Evolutionary conservation across 2,113 vertebrate species (phyloP).

Genomic region (Proterorhinus semilunaris): DNA sequence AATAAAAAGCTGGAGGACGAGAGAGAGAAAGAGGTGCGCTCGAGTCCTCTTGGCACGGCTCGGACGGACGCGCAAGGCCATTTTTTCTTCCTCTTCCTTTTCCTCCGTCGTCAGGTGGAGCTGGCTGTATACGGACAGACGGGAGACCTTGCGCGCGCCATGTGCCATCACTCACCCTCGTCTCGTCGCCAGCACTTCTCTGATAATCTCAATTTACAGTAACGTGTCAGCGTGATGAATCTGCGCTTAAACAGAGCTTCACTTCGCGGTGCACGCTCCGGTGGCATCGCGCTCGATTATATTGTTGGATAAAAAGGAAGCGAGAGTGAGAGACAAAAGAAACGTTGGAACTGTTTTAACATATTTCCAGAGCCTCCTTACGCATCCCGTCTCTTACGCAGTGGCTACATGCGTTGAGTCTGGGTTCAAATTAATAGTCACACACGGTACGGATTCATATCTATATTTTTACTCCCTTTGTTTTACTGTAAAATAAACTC

Average conservation of each 20-base stretch:
- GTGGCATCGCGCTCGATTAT: conserved; percentile 22
- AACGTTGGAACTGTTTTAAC: no score
- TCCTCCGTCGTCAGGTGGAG: conserved; percentile 19
- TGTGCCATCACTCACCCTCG: conserved; percentile 63
- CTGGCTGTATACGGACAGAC: conserved; percentile 36
- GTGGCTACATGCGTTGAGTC: no score
- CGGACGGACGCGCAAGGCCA: conserved; percentile 23
- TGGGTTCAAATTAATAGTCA: no score
- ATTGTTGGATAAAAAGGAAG: not conserved
- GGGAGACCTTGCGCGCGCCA: conserved; percentile 57
- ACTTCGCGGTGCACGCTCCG: conserved; percentile 46
- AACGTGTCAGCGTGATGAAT: conserved; percentile 69
- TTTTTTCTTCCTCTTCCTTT: not conserved
- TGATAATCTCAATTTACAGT: conserved; percentile 75
- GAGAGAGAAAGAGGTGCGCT: conserved; percentile 17
- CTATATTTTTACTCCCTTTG: no score
- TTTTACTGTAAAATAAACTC: no score
- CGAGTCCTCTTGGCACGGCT: conserved; percentile 10
- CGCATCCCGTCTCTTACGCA: no score
- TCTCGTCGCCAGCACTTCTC: conserved; percentile 58
- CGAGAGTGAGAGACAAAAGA: no score
- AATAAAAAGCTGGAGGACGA: not conserved
- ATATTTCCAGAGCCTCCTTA: no score
- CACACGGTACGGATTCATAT: no score
- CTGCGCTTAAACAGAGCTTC: conserved; percentile 56